Evolutionary conservation across 2,888 invertebrate genomes (phyloP).

Genomic region (Coelopa pilipes): DNA sequence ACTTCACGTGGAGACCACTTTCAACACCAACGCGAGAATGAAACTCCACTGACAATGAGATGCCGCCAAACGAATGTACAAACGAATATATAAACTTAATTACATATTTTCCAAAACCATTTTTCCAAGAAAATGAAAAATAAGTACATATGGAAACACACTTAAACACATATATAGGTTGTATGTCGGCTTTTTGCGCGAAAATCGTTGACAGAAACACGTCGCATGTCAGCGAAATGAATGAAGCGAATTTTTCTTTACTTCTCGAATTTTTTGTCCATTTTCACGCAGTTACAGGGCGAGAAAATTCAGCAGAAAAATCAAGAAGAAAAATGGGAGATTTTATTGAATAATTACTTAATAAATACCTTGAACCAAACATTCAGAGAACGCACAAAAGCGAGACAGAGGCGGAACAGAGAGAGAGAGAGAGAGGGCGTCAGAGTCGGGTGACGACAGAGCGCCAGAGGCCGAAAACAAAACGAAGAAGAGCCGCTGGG

Average conservation of each 20-base stretch:
- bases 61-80: too few relatives aligned
- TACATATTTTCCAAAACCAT: too few relatives aligned
- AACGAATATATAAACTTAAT: too few relatives aligned
- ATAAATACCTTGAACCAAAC: neutral
- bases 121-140: too few relatives aligned
- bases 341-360: constrained; percentile 10
- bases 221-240: constrained; percentile 15
- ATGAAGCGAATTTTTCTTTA: constrained; percentile 12
- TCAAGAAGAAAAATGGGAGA: neutral
- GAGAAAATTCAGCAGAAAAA: neutral
- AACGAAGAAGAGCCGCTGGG: too few relatives aligned
- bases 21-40: too few relatives aligned
- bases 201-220: neutral
- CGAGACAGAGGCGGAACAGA: neutral
- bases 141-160: neutral
- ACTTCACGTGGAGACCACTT: too few relatives aligned
- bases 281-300: neutral
- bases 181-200: neutral
- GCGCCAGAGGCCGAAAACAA: neutral
- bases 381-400: neutral
- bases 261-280: neutral
- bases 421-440: neutral
- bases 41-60: too few relatives aligned
- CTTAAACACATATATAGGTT: neutral
- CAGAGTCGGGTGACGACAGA: neutral